Percentiles rank a stretch among this genome's conserved stretches.
These are phyloP conservation scores for Dasyornis broadbenti DNA, from an alignment of 2,113 vertebrate species.

Conservation along the genomic window DNA sequence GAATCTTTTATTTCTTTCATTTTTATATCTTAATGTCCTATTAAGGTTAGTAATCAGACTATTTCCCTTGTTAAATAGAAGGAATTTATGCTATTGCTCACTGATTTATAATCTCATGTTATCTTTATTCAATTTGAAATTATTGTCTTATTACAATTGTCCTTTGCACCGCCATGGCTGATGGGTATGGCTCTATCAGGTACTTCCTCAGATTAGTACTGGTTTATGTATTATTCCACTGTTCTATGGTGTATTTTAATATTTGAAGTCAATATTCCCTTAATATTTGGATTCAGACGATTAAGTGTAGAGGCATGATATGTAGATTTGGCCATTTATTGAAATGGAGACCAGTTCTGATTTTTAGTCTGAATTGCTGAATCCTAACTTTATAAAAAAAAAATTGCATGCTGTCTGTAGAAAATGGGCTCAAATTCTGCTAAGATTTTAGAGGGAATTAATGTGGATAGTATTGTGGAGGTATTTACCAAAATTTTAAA, in stretches of 20 bases:
- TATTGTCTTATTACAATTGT: background rate
- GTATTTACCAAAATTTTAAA: background rate
- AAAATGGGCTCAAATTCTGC: background rate
- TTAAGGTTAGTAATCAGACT: background rate
- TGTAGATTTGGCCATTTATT: background rate
- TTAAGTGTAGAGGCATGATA: background rate
- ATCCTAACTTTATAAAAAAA: background rate
- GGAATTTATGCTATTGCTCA: background rate
- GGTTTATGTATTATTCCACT: background rate
- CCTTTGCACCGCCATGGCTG: background rate
- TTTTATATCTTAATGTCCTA: background rate
- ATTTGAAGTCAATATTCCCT: background rate
- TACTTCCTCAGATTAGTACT: background rate
- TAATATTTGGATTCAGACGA: background rate
- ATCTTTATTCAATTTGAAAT: background rate
- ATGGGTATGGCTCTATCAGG: background rate
- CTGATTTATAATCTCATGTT: background rate
- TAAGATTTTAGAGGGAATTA: background rate
- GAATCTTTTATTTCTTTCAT: background rate
- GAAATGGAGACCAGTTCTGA: background rate
- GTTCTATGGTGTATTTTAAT: background rate
- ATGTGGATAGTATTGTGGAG: background rate
- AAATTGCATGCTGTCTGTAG: fast-evolving
- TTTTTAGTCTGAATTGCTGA: background rate
- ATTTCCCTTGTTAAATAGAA: background rate